A percentile compares a stretch with the other conserved stretches of the same genome.
These are phyloP conservation scores for Brachionus rubens DNA, from an alignment of 1,140 invertebrate species.

Conservation along the genomic window DNA sequence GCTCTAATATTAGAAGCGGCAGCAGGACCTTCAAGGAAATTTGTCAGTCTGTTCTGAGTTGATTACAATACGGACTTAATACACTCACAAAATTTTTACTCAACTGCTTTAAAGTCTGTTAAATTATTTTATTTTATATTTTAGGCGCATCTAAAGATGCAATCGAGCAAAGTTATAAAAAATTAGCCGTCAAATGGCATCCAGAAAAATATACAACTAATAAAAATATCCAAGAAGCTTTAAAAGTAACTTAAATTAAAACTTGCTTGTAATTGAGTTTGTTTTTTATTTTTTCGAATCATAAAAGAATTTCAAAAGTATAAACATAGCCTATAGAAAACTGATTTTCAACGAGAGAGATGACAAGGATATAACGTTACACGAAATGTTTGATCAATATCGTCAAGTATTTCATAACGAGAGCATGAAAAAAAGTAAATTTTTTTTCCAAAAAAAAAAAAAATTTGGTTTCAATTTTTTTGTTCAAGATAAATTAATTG, in stretches of 20 bases:
- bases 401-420: slow-evolving; percentile 52
- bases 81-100: too few species aligned
- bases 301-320: slow-evolving; percentile 53
- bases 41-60: too few species aligned
- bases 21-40: too few species aligned
- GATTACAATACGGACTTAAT: too few species aligned
- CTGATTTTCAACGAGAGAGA: slow-evolving; percentile 49
- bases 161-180: slow-evolving; percentile 69
- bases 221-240: slow-evolving; percentile 51
- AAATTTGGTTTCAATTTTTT: neutral
- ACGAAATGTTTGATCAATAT: slow-evolving; percentile 52
- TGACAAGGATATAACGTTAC: slow-evolving; percentile 49
- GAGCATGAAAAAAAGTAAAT: slow-evolving; percentile 49
- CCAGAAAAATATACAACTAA: slow-evolving; percentile 81
- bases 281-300: neutral
- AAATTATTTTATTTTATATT: neutral
- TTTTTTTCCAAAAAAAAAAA: neutral
- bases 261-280: too few species aligned
- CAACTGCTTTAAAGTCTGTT: neutral
- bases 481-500: neutral
- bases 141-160: slow-evolving; percentile 55
- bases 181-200: slow-evolving; percentile 90
- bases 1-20: too few species aligned
- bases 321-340: slow-evolving; percentile 53
- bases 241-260: slow-evolving; percentile 51